Conservation (phyloP, 2,797 vertebrate genomes). For the Myotis myotis region DNA sequence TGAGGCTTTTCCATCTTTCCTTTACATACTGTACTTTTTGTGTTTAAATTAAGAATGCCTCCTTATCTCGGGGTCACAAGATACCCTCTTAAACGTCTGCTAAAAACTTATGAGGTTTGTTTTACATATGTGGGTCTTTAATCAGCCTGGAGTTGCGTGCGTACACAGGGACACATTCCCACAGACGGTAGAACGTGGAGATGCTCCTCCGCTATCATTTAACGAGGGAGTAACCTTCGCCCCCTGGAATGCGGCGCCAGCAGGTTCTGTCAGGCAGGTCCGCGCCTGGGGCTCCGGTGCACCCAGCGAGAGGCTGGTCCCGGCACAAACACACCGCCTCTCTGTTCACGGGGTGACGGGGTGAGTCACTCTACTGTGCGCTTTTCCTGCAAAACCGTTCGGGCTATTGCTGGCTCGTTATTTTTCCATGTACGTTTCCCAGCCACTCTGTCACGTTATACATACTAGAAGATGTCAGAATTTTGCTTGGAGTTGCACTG, state of each 20-base stretch:
- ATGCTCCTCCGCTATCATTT: background rate
- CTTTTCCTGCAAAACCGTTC: background rate
- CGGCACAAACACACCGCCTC: background rate
- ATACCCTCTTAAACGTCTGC: background rate
- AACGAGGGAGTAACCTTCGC: background rate
- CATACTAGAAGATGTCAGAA: background rate
- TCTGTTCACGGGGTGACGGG: background rate
- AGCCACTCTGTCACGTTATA: background rate
- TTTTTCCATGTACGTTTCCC: background rate
- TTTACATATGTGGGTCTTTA: background rate
- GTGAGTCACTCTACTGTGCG: background rate
- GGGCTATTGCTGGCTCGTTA: background rate
- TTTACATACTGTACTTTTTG: background rate
- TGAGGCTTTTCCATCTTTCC: background rate
- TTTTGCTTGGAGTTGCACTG: background rate
- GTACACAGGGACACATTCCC: background rate
- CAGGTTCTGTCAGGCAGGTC: background rate
- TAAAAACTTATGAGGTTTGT: background rate
- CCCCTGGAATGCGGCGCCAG: background rate
- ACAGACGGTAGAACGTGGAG: background rate
- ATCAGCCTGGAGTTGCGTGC: background rate
- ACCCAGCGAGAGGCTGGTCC: background rate
- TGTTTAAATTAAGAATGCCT: background rate
- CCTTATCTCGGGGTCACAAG: background rate
- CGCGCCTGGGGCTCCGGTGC: rapidly evolving